Percentiles rank a stretch among this genome's conserved stretches.
Evolutionary conservation across 2,888 invertebrate genomes (phyloP).

Genomic region (Phragmatobia fuliginosa): DNA sequence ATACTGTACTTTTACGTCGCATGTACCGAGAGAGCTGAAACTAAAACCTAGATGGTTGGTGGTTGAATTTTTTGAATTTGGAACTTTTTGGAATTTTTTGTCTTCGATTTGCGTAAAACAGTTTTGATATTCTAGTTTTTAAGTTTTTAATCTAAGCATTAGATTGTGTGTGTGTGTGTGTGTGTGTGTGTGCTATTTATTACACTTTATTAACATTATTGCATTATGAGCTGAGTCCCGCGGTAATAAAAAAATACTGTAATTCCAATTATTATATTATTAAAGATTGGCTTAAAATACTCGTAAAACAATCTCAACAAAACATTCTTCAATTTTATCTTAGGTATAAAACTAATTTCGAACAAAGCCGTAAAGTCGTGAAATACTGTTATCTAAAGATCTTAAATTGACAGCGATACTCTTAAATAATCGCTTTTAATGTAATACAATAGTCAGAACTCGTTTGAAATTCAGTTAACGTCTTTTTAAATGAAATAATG

Average conservation of each 20-base stretch:
- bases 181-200: too few species aligned
- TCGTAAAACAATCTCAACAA: neutral
- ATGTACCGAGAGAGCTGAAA: constrained; percentile 6
- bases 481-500: too few species aligned
- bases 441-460: neutral
- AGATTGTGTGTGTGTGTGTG: too few species aligned
- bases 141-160: too few species aligned
- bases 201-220: too few species aligned
- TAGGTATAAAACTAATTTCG: neutral
- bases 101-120: neutral
- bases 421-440: neutral
- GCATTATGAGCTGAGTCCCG: too few species aligned
- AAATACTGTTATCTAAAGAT: neutral
- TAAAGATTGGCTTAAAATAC: too few species aligned
- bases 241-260: neutral
- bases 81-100: neutral
- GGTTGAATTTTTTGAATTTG: constrained; percentile 25
- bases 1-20: constrained; percentile 35
- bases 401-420: neutral
- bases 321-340: neutral
- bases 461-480: neutral
- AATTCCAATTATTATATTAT: neutral
- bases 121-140: neutral
- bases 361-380: neutral
- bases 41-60: neutral